phyloP scores from a whole-genome alignment of 2,797 vertebrate genomes.

The Falco concolor region DNA sequence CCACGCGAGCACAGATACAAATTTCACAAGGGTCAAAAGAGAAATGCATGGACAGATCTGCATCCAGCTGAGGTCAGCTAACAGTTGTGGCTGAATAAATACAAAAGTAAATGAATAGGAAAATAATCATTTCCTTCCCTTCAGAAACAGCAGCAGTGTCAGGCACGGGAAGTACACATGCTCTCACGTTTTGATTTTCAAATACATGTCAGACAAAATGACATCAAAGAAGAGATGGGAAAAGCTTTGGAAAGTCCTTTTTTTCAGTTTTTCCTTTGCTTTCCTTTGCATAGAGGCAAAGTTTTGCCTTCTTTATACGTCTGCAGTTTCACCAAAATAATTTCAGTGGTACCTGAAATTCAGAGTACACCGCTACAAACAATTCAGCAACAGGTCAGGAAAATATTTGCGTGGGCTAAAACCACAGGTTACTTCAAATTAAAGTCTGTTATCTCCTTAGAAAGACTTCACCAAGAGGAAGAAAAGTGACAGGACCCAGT shows the following conservation, averaged over 20 bases:
- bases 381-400: background rate
- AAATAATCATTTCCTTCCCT: background rate
- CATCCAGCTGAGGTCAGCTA: background rate
- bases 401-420: background rate
- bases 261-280: background rate
- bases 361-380: background rate
- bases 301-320: background rate
- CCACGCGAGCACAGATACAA: background rate
- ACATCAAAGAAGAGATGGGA: background rate
- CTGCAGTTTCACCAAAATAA: background rate
- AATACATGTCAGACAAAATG: background rate
- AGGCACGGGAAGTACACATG: background rate
- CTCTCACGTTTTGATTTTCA: background rate
- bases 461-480: background rate
- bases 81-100: background rate
- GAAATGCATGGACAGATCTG: background rate
- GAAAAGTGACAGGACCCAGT: background rate
- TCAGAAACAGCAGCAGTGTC: background rate
- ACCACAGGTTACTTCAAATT: background rate
- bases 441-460: background rate
- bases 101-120: background rate
- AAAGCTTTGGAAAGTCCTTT: slow-evolving; percentile 5
- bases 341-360: background rate
- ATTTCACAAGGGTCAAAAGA: background rate
- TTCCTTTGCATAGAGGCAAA: background rate